Evolutionary conservation across 2,888 invertebrate species (phyloP).

Genomic region (Anoncus sp.): DNA sequence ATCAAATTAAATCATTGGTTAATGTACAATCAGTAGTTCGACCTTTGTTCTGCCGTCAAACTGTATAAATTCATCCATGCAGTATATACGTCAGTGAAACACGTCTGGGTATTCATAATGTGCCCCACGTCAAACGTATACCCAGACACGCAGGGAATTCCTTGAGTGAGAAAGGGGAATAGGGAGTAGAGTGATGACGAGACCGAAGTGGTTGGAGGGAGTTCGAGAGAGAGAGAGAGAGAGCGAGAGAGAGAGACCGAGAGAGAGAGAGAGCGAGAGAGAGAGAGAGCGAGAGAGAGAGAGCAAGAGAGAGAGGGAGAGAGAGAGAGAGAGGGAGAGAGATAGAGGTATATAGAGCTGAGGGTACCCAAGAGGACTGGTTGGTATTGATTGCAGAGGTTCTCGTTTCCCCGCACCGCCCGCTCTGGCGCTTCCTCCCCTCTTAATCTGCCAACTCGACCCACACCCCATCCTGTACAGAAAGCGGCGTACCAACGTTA

Average conservation of each 20-base stretch:
- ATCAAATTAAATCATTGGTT: not conserved
- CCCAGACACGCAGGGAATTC: slow-evolving; percentile 61
- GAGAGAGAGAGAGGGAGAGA: slow-evolving; percentile 52
- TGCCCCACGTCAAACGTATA: slow-evolving; percentile 51
- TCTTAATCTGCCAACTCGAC: slow-evolving; percentile 53
- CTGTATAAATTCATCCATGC: slow-evolving; percentile 37
- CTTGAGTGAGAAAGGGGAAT: slow-evolving; percentile 58
- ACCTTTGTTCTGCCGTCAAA: slow-evolving; percentile 32
- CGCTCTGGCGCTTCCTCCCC: slow-evolving; percentile 44
- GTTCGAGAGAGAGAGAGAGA: slow-evolving; percentile 51
- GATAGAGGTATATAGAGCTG: slow-evolving; percentile 54
- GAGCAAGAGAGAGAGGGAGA: slow-evolving; percentile 57
- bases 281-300: slow-evolving; percentile 53
- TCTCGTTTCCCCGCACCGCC: slow-evolving; percentile 51
- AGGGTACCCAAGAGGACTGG: slow-evolving; percentile 68
- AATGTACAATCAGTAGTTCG: slow-evolving; percentile 3
- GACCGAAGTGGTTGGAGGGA: slow-evolving; percentile 57
- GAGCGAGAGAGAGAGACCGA: slow-evolving; percentile 57
- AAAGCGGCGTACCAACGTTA: slow-evolving; percentile 57
- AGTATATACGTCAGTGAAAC: slow-evolving; percentile 51
- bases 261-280: slow-evolving; percentile 52
- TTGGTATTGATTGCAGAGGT: slow-evolving; percentile 75
- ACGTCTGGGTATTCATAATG: slow-evolving; percentile 60
- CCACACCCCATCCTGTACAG: slow-evolving; percentile 43
- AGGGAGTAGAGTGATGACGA: slow-evolving; percentile 65